phyloP scores from a whole-genome alignment of 2,888 invertebrate genomes.

The Hedya salicella region DNA sequence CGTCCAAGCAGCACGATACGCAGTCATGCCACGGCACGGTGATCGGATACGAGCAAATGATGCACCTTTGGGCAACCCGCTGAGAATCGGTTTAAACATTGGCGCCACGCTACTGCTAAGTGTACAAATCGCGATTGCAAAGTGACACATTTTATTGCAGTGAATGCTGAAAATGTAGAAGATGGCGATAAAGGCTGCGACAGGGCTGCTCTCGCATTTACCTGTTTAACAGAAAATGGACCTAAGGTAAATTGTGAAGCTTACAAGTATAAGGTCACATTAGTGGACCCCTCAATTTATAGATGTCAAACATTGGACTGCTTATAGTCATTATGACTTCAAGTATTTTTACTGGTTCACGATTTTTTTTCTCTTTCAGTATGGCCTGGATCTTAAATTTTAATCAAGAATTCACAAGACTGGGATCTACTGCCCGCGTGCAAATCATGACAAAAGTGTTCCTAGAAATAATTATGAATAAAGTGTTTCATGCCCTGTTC shows the following conservation, averaged over 20 bases:
- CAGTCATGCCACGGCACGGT: too few species aligned
- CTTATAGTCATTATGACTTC: too few species aligned
- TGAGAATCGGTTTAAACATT: too few species aligned
- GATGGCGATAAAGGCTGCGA: conserved; percentile 65
- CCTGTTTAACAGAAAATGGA: conserved; percentile 62
- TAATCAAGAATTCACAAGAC: conserved; percentile 42
- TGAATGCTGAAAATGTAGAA: conserved; percentile 57
- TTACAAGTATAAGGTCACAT: too few species aligned
- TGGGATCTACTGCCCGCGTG: neutral
- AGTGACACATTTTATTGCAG: conserved; percentile 50
- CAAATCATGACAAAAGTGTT: conserved; percentile 27
- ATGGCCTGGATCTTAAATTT: conserved; percentile 58
- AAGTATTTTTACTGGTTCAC: neutral
- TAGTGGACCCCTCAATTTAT: too few species aligned
- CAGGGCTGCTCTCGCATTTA: conserved; percentile 61
- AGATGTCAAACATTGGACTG: too few species aligned
- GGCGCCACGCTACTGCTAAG: too few species aligned
- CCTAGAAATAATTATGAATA: conserved; percentile 1
- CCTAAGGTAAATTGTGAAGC: conserved; percentile 52
- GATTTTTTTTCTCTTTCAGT: conserved; percentile 54
- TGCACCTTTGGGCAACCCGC: too few species aligned
- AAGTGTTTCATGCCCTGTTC: conserved; percentile 33
- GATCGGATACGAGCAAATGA: too few species aligned
- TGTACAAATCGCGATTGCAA: too few species aligned
- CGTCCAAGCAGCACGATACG: too few species aligned